Conservation (phyloP, 2,888 invertebrate species). For the Lysandra bellargus region DNA sequence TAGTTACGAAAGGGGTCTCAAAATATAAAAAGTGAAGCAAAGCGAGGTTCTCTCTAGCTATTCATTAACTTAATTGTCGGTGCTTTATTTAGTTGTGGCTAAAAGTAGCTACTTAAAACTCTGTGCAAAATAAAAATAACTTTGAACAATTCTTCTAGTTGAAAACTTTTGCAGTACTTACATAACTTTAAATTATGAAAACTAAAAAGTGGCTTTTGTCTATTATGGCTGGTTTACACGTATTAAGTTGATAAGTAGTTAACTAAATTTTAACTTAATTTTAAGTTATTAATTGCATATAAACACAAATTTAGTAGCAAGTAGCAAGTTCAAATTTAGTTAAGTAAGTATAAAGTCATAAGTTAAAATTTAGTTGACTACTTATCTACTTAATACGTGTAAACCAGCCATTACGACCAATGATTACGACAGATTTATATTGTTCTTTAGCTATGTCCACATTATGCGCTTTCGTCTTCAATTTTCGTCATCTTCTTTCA, state of each 20-base stretch:
- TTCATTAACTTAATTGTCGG: slow-evolving; percentile 24
- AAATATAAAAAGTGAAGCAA: not conserved
- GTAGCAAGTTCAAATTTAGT: too few species aligned
- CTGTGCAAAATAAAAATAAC: not conserved
- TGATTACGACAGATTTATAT: not conserved
- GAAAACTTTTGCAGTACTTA: not conserved
- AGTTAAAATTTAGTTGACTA: too few species aligned
- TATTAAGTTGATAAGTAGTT: too few species aligned
- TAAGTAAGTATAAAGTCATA: too few species aligned
- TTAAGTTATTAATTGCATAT: too few species aligned
- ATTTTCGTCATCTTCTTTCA: too few species aligned
- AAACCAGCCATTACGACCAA: too few species aligned
- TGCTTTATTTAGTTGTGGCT: not conserved
- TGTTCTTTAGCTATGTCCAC: not conserved
- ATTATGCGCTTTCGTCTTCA: too few species aligned
- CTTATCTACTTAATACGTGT: too few species aligned
- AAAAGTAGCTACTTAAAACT: slow-evolving; percentile 11
- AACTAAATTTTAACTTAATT: too few species aligned
- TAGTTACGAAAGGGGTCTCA: not conserved
- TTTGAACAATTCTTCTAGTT: not conserved
- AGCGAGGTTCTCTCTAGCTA: not conserved
- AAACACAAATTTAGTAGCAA: too few species aligned
- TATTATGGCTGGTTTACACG: too few species aligned
- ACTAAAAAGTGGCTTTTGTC: not conserved
- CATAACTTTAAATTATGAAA: not conserved